Percentiles rank a stretch among this genome's conserved stretches.
These are phyloP conservation scores for Philereme vetulata DNA, from an alignment of 2,888 invertebrate species.

Conservation along the genomic window DNA sequence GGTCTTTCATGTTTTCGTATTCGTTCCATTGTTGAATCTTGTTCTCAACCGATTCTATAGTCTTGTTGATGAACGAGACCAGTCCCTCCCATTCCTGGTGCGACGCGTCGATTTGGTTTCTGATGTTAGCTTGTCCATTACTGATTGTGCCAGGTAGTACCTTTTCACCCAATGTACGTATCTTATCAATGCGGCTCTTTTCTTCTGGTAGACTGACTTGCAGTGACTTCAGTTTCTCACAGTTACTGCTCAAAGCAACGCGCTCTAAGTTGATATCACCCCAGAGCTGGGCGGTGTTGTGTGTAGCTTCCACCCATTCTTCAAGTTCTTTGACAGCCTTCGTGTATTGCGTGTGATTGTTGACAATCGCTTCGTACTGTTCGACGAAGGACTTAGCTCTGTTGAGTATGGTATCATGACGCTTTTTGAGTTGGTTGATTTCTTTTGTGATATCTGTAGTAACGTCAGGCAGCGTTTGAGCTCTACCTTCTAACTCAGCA, in stretches of 20 bases:
- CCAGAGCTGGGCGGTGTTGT: conserved; percentile 92
- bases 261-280: conserved; percentile 93
- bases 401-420: conserved; percentile 88
- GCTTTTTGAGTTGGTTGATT: conserved; percentile 87
- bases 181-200: conserved; percentile 91
- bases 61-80: conserved; percentile 89
- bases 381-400: conserved; percentile 91
- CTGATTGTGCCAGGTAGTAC: conserved; percentile 94
- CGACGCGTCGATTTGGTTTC: conserved; percentile 93
- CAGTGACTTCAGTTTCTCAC: conserved; percentile 92
- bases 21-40: conserved; percentile 96
- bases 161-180: conserved; percentile 93
- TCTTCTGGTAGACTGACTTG: conserved; percentile 93
- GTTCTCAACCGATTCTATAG: conserved; percentile 90
- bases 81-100: conserved; percentile 96
- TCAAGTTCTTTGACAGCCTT: conserved; percentile 93
- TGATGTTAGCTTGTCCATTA: conserved; percentile 92
- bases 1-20: conserved; percentile 93
- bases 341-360: conserved; percentile 94
- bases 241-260: conserved; percentile 92
- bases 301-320: conserved; percentile 94
- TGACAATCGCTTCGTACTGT: conserved; percentile 93
- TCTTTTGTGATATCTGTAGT: conserved; percentile 89
- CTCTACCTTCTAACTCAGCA: conserved; percentile 90
- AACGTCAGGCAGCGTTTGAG: conserved; percentile 90